Conservation (phyloP, 2,797 vertebrate species). For the Mormyrus proboscirostris region DNA sequence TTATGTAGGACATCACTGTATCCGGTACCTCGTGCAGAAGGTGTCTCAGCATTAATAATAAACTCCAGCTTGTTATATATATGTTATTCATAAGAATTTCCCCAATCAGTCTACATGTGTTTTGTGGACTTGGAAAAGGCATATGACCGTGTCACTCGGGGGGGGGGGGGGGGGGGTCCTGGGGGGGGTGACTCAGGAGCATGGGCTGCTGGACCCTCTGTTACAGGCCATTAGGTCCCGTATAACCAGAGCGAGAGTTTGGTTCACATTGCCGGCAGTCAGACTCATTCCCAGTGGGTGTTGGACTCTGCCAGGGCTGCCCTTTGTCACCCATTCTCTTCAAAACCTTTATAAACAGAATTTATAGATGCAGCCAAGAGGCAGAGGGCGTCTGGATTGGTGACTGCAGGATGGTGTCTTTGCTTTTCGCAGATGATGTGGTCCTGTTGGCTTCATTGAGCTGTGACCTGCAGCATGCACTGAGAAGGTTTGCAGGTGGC, state of each 20-base stretch:
- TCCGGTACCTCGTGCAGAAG: neutral
- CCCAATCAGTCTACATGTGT: neutral
- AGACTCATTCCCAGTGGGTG: neutral
- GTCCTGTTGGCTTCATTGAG: neutral
- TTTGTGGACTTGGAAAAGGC: neutral
- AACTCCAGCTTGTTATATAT: neutral
- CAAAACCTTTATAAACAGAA: neutral
- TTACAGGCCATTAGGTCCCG: neutral
- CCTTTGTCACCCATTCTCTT: neutral
- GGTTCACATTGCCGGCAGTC: neutral
- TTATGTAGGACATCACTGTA: neutral
- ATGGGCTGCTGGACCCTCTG: neutral
- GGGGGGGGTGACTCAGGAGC: neutral
- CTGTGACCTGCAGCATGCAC: neutral
- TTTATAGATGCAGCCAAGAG: neutral
- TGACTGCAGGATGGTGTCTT: neutral
- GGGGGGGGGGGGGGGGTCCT: no score
- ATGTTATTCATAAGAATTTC: neutral
- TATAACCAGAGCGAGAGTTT: neutral
- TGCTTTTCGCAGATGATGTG: neutral
- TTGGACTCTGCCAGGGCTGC: neutral
- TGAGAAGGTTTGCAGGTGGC: neutral
- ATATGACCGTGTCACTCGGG: neutral
- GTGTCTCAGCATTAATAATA: neutral
- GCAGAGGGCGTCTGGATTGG: neutral